Evolutionary conservation across 2,888 invertebrate genomes (phyloP), one percentile per base, ranked within the genome.

Genomic region (Liodrosophila aerea): DNA sequence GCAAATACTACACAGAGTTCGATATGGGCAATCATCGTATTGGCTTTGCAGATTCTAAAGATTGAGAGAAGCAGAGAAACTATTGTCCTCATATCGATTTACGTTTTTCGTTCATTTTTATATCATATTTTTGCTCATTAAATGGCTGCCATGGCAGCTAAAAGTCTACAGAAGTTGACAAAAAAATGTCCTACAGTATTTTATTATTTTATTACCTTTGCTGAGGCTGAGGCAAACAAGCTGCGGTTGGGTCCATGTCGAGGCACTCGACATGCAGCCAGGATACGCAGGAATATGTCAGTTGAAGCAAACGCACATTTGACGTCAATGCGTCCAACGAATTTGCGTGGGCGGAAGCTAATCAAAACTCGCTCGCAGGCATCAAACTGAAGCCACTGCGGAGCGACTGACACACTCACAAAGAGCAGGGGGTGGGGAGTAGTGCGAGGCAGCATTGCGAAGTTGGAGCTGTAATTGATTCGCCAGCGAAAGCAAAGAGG

Each of bases 31-130:
- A 59, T 22, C 59, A 86, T 65, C 86, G 82, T 13, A 70, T 82
- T 56, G 82, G 82, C 4, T 82, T 86, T 41, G 82, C 82, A 5
- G 75, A 84, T 46, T 98, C 87, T 46, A 57, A 39, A 41, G 51
- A 29, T 16, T 85, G 46, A 82, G 30, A 18, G n/a, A 5, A 34
- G 12, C 18, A 22, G 22, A 22, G 22, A 22, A 22, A 22, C 22
- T 22, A 22, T 22, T 22, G 22, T 22, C 22, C 22, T 22, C n/a
- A n/a, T n/a, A 37, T 37, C 27, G 9, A n/a, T n/a, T n/a, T n/a
- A n/a, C n/a, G n/a, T n/a, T n/a, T n/a, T 22, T 22, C 5, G 22
- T 22, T 22, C 22, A 4, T 4, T 22, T n/a, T 5, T 7, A 1
- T 30, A 34, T 3, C 5, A 15, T 36, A 9, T 31, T n/a, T 13